These are phyloP conservation scores for Pica pica DNA, from an alignment of 2,113 vertebrate species.

Conservation along the genomic window DNA sequence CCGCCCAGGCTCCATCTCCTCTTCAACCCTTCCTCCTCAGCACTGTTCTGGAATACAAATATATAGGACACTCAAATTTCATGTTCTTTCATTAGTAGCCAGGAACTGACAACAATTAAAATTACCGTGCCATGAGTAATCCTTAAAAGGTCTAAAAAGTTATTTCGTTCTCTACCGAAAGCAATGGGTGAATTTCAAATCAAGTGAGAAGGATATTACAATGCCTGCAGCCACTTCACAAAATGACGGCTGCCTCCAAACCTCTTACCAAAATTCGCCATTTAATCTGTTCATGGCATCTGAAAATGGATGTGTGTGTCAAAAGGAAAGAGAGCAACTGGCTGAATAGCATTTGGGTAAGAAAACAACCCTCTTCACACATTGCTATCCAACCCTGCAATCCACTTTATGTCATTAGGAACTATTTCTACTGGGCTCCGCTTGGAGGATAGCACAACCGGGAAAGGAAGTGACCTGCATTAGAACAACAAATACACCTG, in stretches of 20 bases:
- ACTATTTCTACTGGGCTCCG: not conserved
- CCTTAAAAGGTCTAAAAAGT: not conserved
- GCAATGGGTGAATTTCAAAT: not conserved
- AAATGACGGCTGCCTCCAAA: not conserved
- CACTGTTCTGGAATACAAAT: not conserved
- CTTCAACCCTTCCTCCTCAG: not conserved
- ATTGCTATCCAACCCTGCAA: not conserved
- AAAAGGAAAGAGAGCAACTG: not conserved
- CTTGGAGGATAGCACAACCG: not conserved
- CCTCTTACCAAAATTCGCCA: not conserved
- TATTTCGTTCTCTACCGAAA: not conserved
- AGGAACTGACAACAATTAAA: not conserved
- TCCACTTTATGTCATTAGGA: not conserved
- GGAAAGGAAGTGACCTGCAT: constrained; percentile 17
- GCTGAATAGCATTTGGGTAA: not conserved
- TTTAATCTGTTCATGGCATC: not conserved
- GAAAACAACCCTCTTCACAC: not conserved
- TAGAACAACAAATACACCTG: constrained; percentile 28
- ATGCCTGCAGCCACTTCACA: not conserved
- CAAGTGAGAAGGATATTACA: not conserved
- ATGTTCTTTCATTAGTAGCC: not conserved
- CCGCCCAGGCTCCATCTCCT: not conserved
- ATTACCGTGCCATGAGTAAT: not conserved
- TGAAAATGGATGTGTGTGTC: not conserved
- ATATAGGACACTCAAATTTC: not conserved